Evolutionary conservation across 2,113 vertebrate species (phyloP).

Genomic region (Halcyon senegalensis): DNA sequence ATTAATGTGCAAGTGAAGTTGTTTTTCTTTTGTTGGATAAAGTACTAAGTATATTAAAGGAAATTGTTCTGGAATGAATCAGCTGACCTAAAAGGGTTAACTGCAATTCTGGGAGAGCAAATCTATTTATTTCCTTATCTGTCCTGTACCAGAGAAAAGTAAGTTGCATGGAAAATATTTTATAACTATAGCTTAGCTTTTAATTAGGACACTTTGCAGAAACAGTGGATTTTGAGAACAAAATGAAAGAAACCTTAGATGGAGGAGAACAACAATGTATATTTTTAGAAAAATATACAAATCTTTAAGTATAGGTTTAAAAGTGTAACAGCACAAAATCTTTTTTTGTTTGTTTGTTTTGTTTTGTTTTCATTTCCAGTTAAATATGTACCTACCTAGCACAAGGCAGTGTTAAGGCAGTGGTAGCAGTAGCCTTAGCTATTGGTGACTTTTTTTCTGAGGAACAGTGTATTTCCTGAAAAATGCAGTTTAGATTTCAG

Average conservation of each 20-base stretch:
- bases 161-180: conserved; percentile 33
- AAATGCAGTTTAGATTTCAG: background rate
- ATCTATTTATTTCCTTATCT: conserved; percentile 51
- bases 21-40: background rate
- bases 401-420: background rate
- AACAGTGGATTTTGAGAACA: background rate
- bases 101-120: background rate
- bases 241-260: background rate
- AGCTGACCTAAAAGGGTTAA: conserved; percentile 31
- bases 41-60: background rate
- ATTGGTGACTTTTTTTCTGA: background rate
- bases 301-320: background rate
- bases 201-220: conserved; percentile 29
- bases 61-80: background rate
- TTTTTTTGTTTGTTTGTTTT: background rate
- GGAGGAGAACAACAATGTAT: background rate
- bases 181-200: conserved; percentile 19
- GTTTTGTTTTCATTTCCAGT: background rate
- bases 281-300: background rate
- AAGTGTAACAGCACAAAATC: background rate
- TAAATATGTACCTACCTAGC: background rate
- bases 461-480: background rate
- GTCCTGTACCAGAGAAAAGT: conserved; percentile 16
- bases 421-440: background rate
- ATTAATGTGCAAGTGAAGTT: background rate